Conservation (phyloP, 2,888 invertebrate genomes). For the Girardia tigrina region DNA sequence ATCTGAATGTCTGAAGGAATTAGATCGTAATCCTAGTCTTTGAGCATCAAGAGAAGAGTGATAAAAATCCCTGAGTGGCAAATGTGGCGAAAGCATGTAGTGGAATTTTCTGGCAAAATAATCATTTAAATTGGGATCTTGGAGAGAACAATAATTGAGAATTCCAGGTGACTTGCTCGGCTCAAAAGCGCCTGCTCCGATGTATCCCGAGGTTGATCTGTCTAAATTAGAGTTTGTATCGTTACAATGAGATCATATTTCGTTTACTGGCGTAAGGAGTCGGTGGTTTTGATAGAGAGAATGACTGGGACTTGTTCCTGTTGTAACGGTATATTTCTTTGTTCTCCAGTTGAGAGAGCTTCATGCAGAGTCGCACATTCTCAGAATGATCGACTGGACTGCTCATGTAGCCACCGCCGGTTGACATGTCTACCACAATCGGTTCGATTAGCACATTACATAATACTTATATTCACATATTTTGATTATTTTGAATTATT, state of each 20-base stretch:
- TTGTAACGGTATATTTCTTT: conserved; percentile 24
- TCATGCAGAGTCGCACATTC: conserved; percentile 42
- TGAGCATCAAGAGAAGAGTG: conserved; percentile 28
- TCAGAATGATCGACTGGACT: conserved; percentile 44
- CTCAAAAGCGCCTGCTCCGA: conserved; percentile 28
- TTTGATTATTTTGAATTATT: no score
- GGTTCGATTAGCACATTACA: no score
- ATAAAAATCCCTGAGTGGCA: conserved; percentile 16
- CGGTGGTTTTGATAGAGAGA: conserved; percentile 29
- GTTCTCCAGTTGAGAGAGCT: conserved; percentile 29
- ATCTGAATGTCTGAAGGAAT: not conserved
- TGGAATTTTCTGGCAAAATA: conserved; percentile 35
- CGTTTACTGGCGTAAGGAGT: conserved; percentile 33
- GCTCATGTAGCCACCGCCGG: conserved; percentile 40
- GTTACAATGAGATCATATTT: not conserved
- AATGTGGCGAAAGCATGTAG: conserved; percentile 16
- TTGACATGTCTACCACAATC: no score
- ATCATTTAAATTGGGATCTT: conserved; percentile 35
- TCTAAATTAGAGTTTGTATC: not conserved
- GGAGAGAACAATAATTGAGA: conserved; percentile 32
- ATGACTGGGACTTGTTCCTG: conserved; percentile 9
- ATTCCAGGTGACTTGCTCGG: not conserved
- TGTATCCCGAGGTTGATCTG: conserved; percentile 25
- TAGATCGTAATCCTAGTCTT: conserved; percentile 28
- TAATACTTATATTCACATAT: no score